phyloP scores from a whole-genome alignment of 1,140 invertebrate genomes.

The Asbolus verrucosus region DNA sequence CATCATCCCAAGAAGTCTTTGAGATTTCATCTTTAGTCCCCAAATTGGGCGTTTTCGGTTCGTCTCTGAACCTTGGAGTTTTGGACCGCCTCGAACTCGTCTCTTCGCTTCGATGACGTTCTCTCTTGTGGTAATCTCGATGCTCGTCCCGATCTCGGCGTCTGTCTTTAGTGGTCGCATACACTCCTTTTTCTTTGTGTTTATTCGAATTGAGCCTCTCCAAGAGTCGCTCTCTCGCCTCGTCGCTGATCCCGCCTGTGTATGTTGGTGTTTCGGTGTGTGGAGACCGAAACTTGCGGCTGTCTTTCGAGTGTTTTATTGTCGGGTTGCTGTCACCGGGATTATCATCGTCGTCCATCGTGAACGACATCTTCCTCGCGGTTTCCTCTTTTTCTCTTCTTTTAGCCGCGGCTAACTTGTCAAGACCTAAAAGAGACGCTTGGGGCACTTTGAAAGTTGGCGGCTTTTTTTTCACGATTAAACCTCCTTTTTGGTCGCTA shows the following conservation, averaged over 20 bases:
- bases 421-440: conserved; percentile 86
- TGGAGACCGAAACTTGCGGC: conserved; percentile 79
- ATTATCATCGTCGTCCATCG: conserved; percentile 72
- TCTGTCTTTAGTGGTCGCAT: conserved; percentile 69
- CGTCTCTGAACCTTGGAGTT: conserved; percentile 80
- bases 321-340: conserved; percentile 62
- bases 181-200: conserved; percentile 67
- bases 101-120: conserved; percentile 60
- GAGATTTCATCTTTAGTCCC: conserved; percentile 76
- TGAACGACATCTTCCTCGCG: conserved; percentile 74
- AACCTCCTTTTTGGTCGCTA: conserved; percentile 79
- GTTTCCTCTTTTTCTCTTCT: conserved; percentile 73
- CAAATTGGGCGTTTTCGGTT: conserved; percentile 84
- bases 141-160: conserved; percentile 60
- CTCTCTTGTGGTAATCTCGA: conserved; percentile 53
- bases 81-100: conserved; percentile 72
- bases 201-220: conserved; percentile 69
- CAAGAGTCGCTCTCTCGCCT: conserved; percentile 79
- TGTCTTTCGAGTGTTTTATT: conserved; percentile 64
- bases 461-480: conserved; percentile 85
- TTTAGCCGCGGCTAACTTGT: conserved; percentile 85
- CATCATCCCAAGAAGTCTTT: conserved; percentile 91
- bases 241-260: conserved; percentile 88
- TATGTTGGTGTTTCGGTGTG: conserved; percentile 93
- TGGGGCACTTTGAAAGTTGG: conserved; percentile 83